Evolutionary conservation across 1,140 invertebrate genomes (phyloP).

Genomic region (Prorops nasuta): DNA sequence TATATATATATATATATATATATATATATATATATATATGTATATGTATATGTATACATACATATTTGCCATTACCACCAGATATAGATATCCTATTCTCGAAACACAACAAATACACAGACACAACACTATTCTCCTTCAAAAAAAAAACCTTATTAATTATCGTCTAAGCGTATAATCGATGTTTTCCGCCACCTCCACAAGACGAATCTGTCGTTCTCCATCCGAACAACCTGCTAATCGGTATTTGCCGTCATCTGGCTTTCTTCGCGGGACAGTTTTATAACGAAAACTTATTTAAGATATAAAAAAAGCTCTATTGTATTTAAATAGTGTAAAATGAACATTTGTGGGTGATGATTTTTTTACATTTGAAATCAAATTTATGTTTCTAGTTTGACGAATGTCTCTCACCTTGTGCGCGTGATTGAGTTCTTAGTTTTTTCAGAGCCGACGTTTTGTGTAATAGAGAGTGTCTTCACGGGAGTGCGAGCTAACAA

Average conservation of each 20-base stretch:
- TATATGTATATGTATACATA: too few species aligned
- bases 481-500: slow-evolving; percentile 40
- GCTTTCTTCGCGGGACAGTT: slow-evolving; percentile 51
- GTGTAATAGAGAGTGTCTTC: slow-evolving; percentile 43
- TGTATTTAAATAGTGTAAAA: slow-evolving; percentile 60
- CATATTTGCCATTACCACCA: too few species aligned
- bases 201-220: slow-evolving; percentile 41
- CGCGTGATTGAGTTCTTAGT: slow-evolving; percentile 52
- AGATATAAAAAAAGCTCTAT: slow-evolving; percentile 55
- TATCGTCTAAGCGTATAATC: slow-evolving; percentile 3
- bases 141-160: slow-evolving; percentile 11
- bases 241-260: slow-evolving; percentile 51
- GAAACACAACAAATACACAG: too few species aligned
- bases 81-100: too few species aligned
- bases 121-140: too few species aligned
- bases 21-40: background rate
- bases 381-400: slow-evolving; percentile 55
- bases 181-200: slow-evolving; percentile 3
- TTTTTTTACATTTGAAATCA: slow-evolving; percentile 53
- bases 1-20: slow-evolving; percentile 1
- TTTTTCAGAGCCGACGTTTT: slow-evolving; percentile 35
- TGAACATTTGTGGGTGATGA: slow-evolving; percentile 53
- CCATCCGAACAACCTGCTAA: slow-evolving; percentile 42
- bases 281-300: slow-evolving; percentile 57
- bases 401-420: slow-evolving; percentile 57